Percentiles rank a stretch among this genome's conserved stretches.
These are phyloP conservation scores for Dasypolia templi DNA, from an alignment of 2,888 invertebrate genomes.

Conservation along the genomic window DNA sequence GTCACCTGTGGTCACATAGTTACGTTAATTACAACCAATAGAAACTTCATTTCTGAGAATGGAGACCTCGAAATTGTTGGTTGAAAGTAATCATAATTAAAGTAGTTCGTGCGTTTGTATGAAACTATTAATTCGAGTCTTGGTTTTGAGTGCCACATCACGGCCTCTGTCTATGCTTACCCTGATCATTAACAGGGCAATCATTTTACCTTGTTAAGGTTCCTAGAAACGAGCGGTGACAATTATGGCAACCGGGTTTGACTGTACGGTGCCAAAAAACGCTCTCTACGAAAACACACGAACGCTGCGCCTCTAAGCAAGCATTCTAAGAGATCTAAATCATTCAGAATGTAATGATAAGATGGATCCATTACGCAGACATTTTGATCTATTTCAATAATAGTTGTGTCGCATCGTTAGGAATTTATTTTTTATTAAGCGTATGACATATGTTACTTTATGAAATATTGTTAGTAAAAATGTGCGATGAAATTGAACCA, in stretches of 20 bases:
- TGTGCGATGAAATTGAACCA: neutral
- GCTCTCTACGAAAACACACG: no score
- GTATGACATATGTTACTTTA: slow-evolving; percentile 31
- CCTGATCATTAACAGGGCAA: neutral
- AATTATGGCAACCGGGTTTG: no score
- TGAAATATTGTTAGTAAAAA: slow-evolving; percentile 25
- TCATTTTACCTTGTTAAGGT: no score
- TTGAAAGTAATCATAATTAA: slow-evolving; percentile 15
- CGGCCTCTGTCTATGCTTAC: neutral
- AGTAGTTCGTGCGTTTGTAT: neutral
- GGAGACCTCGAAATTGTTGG: neutral
- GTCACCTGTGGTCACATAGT: slow-evolving; percentile 21
- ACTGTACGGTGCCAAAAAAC: no score
- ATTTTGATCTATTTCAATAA: slow-evolving; percentile 30
- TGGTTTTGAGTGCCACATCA: neutral
- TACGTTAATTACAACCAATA: slow-evolving; percentile 19
- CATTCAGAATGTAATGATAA: neutral
- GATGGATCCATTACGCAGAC: slow-evolving; percentile 15
- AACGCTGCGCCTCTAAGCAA: neutral
- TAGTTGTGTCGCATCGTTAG: slow-evolving; percentile 9
- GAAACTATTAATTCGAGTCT: neutral
- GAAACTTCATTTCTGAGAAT: neutral
- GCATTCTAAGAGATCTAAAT: neutral
- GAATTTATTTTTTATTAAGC: slow-evolving; percentile 34
- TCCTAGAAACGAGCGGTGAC: no score